A percentile compares a stretch with the other conserved stretches of the same genome.
Evolutionary conservation across 2,113 vertebrate genomes (phyloP).

Genomic region (Sapajus apella): DNA sequence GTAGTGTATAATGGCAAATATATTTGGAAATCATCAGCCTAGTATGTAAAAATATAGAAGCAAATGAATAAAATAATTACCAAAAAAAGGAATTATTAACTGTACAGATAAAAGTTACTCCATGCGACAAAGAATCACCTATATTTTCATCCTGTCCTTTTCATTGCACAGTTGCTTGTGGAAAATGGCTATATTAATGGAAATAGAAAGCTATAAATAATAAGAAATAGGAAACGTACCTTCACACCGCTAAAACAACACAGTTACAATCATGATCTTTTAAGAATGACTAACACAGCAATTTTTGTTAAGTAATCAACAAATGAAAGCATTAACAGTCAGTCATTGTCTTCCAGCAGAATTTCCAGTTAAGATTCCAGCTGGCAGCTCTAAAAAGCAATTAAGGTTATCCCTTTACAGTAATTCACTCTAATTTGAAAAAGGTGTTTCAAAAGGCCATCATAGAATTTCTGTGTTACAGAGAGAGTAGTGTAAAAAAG

Average conservation of each 20-base stretch:
- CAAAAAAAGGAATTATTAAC: conserved; percentile 47
- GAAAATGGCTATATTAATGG: conserved; percentile 73
- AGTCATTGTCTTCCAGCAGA: conserved; percentile 38
- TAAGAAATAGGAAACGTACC: conserved; percentile 72
- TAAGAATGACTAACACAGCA: conserved; percentile 63
- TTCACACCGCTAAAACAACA: conserved; percentile 68
- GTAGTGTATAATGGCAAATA: not conserved
- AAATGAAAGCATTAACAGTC: conserved; percentile 58
- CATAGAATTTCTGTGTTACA: not conserved
- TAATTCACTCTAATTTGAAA: not conserved
- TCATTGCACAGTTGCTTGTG: conserved; percentile 25
- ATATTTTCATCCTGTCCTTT: conserved; percentile 60
- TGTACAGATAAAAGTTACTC: conserved; percentile 9
- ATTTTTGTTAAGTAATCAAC: conserved; percentile 56
- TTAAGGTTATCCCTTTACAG: not conserved
- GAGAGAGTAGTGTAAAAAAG: not conserved
- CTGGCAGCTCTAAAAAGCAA: conserved; percentile 65
- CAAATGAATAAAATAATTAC: not conserved
- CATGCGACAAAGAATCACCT: not conserved
- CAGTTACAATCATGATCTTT: conserved; percentile 73
- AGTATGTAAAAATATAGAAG: not conserved
- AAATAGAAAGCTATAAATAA: conserved; percentile 73
- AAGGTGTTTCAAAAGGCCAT: not conserved
- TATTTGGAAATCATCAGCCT: not conserved
- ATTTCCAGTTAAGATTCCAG: conserved; percentile 63